Conservation (phyloP, 2,888 invertebrate genomes). For the Ennomos quercinarius region DNA sequence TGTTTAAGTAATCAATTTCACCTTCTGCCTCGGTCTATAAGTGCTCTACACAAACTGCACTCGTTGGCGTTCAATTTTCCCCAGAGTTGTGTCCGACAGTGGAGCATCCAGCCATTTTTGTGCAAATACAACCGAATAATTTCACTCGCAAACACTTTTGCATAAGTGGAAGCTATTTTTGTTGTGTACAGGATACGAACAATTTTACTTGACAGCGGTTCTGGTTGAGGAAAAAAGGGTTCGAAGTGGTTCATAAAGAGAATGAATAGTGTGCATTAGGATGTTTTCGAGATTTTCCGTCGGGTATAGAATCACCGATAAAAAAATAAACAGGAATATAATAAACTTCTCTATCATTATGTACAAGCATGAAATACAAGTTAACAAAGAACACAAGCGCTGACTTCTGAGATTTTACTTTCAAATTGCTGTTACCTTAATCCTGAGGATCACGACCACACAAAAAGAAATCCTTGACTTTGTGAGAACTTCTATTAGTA, state of each 20-base stretch:
- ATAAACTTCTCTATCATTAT: too few relatives aligned
- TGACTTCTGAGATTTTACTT: too few relatives aligned
- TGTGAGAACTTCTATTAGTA: too few relatives aligned
- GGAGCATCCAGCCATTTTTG: constrained; percentile 44
- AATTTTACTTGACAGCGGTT: constrained; percentile 28
- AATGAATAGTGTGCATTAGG: constrained; percentile 21
- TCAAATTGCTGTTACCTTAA: too few relatives aligned
- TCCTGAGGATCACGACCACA: too few relatives aligned
- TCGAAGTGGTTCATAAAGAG: constrained; percentile 27
- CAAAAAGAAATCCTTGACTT: too few relatives aligned
- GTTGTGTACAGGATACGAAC: constrained; percentile 22
- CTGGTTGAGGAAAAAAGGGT: constrained; percentile 23
- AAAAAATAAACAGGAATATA: too few relatives aligned
- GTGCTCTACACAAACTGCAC: constrained; percentile 36
- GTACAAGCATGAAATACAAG: too few relatives aligned
- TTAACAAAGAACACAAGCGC: too few relatives aligned
- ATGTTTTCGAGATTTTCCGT: constrained; percentile 12
- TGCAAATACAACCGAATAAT: constrained; percentile 43
- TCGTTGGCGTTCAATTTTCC: constrained; percentile 45
- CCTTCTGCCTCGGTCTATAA: constrained; percentile 2
- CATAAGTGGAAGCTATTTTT: constrained; percentile 35
- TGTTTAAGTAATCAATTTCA: not conserved
- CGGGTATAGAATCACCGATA: too few relatives aligned
- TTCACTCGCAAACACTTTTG: constrained; percentile 41
- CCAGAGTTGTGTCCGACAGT: constrained; percentile 41